phyloP scores from a whole-genome alignment of 2,888 invertebrate genomes.

The Monochamus alternatus region DNA sequence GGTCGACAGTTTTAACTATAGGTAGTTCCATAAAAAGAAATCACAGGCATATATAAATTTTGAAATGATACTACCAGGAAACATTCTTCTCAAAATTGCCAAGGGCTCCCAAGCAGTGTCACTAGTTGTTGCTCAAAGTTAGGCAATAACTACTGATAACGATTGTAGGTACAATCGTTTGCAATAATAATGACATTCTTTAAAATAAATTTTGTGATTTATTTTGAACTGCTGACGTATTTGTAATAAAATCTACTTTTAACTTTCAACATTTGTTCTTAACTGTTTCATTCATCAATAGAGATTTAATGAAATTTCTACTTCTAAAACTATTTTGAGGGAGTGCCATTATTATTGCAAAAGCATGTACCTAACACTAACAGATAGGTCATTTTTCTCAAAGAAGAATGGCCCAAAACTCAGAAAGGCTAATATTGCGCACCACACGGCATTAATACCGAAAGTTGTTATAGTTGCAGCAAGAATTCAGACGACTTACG shows the following conservation, averaged over 20 bases:
- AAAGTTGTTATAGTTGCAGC: background rate
- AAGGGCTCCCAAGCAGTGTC: background rate
- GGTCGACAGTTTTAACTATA: background rate
- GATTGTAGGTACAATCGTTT: too few species aligned
- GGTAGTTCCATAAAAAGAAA: background rate
- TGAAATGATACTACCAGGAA: background rate
- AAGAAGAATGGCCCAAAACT: conserved; percentile 30
- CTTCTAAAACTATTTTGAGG: too few species aligned
- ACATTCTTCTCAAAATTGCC: conserved; percentile 6
- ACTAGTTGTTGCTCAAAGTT: background rate
- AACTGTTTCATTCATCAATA: too few species aligned
- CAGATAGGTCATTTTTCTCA: background rate
- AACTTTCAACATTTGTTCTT: too few species aligned
- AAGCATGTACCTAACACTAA: background rate
- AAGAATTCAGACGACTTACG: too few species aligned
- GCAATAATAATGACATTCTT: too few species aligned
- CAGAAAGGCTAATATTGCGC: background rate
- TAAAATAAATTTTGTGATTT: too few species aligned
- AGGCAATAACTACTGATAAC: background rate
- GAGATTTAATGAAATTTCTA: too few species aligned
- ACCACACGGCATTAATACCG: background rate
- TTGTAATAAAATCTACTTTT: too few species aligned
- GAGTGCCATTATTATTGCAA: too few species aligned
- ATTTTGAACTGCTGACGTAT: too few species aligned
- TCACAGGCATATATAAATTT: background rate